phyloP scores from a whole-genome alignment of 2,888 invertebrate genomes.

The Drosophila emarginata region DNA sequence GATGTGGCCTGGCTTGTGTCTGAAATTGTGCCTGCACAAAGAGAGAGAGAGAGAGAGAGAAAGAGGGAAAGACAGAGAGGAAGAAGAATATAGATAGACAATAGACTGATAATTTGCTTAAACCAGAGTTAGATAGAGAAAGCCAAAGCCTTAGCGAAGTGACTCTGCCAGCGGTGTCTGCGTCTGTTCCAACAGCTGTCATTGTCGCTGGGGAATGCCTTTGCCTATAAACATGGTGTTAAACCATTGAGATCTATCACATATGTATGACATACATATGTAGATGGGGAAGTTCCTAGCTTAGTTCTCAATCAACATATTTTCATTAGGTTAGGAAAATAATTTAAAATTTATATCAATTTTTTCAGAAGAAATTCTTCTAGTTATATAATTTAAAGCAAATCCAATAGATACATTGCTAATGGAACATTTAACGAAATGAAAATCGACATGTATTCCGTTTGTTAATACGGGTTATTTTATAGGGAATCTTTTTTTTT shows the following conservation, averaged over 20 bases:
- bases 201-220: slow-evolving; percentile 11
- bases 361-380: too few species aligned
- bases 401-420: too few species aligned
- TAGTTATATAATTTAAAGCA: too few species aligned
- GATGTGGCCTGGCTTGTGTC: slow-evolving; percentile 11
- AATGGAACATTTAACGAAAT: neutral
- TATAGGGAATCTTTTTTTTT: neutral
- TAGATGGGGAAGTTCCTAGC: slow-evolving; percentile 2
- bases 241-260: neutral
- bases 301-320: too few species aligned
- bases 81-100: slow-evolving; percentile 14
- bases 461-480: neutral
- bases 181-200: slow-evolving; percentile 43
- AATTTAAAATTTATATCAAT: too few species aligned
- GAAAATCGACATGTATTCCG: neutral
- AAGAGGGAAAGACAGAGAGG: neutral
- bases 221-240: slow-evolving; percentile 10
- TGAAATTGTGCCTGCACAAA: slow-evolving; percentile 35
- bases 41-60: slow-evolving; percentile 39
- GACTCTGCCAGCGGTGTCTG: neutral
- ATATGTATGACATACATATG: slow-evolving; percentile 28
- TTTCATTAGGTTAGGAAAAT: too few species aligned
- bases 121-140: slow-evolving; percentile 7
- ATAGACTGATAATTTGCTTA: slow-evolving; percentile 38
- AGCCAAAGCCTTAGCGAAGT: neutral